Evolutionary conservation across 23 tunicate species (phyloP).

Genomic region (Styela plicata): DNA sequence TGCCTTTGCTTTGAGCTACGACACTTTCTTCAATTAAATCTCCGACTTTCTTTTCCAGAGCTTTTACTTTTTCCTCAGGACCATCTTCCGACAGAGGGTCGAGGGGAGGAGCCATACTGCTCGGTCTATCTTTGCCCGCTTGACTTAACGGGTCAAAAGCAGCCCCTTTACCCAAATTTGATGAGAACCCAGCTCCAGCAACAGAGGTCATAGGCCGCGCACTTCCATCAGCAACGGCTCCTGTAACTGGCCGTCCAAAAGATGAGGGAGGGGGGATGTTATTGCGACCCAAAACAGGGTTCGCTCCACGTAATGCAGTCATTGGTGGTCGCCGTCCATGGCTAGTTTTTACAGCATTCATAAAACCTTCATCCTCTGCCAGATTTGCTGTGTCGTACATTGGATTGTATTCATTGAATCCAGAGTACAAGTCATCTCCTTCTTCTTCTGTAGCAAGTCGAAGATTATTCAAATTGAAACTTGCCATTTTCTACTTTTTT

Average conservation of each 20-base stretch:
- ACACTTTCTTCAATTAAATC: slow-evolving; percentile 82
- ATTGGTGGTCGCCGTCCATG: slow-evolving; percentile 92
- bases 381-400: slow-evolving; percentile 78
- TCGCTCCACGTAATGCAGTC: slow-evolving; percentile 54
- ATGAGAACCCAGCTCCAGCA: slow-evolving; percentile 82
- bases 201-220: slow-evolving; percentile 94
- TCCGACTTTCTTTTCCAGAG: slow-evolving; percentile 59
- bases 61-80: slow-evolving; percentile 81
- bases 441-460: slow-evolving; percentile 79
- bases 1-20: slow-evolving; percentile 59
- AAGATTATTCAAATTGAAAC: slow-evolving; percentile 43
- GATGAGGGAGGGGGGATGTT: slow-evolving; percentile 24
- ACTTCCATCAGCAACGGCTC: slow-evolving; percentile 30
- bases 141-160: slow-evolving; percentile 80
- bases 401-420: slow-evolving; percentile 84
- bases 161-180: slow-evolving; percentile 42
- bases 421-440: slow-evolving; percentile 76
- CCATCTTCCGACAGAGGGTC: slow-evolving; percentile 53
- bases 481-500: not conserved
- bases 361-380: slow-evolving; percentile 81
- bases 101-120: slow-evolving; percentile 48
- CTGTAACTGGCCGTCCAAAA: slow-evolving; percentile 20
- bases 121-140: slow-evolving; percentile 34
- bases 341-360: slow-evolving; percentile 89
- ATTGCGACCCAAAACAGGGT: slow-evolving; percentile 36